phyloP scores from a whole-genome alignment of 2,797 vertebrate species.

The Hyperoplus immaculatus region DNA sequence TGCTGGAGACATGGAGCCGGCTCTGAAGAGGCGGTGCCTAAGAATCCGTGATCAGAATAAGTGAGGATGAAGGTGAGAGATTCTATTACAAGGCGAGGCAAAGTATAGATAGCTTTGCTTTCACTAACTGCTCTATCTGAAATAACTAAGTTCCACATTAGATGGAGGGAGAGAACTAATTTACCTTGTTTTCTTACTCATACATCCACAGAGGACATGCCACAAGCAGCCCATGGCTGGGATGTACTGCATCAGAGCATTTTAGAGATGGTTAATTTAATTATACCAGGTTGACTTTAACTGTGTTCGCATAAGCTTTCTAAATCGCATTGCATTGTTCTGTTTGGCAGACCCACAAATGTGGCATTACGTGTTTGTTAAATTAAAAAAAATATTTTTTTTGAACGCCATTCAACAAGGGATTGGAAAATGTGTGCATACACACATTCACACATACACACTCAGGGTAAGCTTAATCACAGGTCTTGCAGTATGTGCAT shows the following conservation, averaged over 20 bases:
- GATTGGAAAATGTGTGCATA: constrained; percentile 44
- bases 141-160: constrained; percentile 12
- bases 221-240: background rate
- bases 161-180: background rate
- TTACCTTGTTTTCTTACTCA: constrained; percentile 3
- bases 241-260: constrained; percentile 7
- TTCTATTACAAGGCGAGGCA: constrained; percentile 25
- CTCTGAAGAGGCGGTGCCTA: constrained; percentile 97
- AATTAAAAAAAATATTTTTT: constrained; percentile 48
- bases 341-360: constrained; percentile 16
- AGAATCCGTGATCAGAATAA: constrained; percentile 99
- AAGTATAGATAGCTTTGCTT: constrained; percentile 22
- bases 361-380: constrained; percentile 21
- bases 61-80: constrained; percentile 80
- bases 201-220: background rate
- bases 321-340: constrained; percentile 21
- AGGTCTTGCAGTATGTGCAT: constrained; percentile 62
- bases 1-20: constrained; percentile 93
- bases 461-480: constrained; percentile 64
- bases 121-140: constrained; percentile 16
- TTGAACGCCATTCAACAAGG: constrained; percentile 35
- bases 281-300: constrained; percentile 9
- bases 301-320: constrained; percentile 7
- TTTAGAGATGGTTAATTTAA: constrained; percentile 23
- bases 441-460: constrained; percentile 47